phyloP scores from a whole-genome alignment of 2,797 vertebrate genomes.

The Pelobates cultripes region DNA sequence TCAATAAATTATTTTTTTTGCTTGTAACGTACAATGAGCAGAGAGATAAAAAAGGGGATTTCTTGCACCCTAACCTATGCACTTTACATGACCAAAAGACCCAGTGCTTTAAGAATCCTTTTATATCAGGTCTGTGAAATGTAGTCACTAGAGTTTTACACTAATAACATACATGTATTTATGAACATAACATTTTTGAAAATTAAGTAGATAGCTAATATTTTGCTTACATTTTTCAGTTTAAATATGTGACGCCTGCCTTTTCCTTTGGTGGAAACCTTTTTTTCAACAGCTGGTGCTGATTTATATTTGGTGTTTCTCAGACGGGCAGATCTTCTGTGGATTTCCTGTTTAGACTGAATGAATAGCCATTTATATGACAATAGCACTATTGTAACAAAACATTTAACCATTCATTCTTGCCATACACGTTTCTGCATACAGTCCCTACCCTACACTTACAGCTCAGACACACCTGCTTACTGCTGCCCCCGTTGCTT shows the following conservation, averaged over 20 bases:
- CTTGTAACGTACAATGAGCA: too few relatives aligned
- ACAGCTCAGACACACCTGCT: constrained; percentile 73
- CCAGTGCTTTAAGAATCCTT: too few relatives aligned
- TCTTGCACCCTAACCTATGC: too few relatives aligned
- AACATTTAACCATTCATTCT: not conserved
- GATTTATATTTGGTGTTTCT: constrained; percentile 96
- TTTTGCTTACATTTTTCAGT: constrained; percentile 88
- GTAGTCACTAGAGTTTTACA: too few relatives aligned
- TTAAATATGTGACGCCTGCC: constrained; percentile 98
- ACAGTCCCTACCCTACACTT: not conserved
- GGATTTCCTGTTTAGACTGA: constrained; percentile 96
- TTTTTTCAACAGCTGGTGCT: constrained; percentile 93
- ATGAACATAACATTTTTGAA: not conserved
- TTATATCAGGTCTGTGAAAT: too few relatives aligned
- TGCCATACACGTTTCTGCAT: not conserved
- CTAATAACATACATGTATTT: not conserved
- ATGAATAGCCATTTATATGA: constrained; percentile 34
- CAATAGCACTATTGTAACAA: not conserved
- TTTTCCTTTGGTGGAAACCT: constrained; percentile 97
- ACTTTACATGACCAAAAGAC: too few relatives aligned
- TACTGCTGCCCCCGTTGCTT: constrained; percentile 82
- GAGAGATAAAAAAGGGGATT: too few relatives aligned
- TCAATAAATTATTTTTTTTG: too few relatives aligned
- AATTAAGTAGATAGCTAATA: not conserved
- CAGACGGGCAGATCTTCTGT: constrained; percentile 90